A percentile compares a stretch with the other conserved stretches of the same genome.
phyloP scores from a whole-genome alignment of 2,113 vertebrate species.

The Leuciscus idus region DNA sequence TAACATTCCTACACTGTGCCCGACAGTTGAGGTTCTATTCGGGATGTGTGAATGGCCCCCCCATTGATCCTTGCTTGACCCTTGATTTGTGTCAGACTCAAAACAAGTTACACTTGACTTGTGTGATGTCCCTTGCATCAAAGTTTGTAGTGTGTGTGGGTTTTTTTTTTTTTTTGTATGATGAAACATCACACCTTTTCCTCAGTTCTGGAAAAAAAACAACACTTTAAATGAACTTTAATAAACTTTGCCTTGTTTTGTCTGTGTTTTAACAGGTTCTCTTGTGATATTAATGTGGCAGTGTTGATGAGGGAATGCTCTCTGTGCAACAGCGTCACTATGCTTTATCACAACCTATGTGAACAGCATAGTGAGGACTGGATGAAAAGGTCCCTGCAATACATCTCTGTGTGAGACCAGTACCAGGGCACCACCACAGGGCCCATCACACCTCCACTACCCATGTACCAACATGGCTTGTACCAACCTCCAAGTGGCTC shows the following conservation, averaged over 20 bases:
- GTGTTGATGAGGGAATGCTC: conserved; percentile 26
- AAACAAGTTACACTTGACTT: background rate
- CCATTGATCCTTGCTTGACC: background rate
- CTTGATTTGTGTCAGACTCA: background rate
- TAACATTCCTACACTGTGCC: too few relatives aligned
- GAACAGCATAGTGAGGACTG: background rate
- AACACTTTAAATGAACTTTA: background rate
- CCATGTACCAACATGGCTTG: background rate
- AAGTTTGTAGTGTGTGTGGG: too few relatives aligned
- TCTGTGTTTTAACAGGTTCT: conserved; percentile 22
- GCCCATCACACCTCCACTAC: background rate
- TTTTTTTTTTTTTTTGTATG: too few relatives aligned
- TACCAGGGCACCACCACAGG: background rate
- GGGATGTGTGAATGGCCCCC: background rate
- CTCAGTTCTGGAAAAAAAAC: too few relatives aligned
- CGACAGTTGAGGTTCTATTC: background rate
- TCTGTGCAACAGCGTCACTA: conserved; percentile 5
- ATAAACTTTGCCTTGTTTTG: background rate
- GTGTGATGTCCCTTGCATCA: too few relatives aligned
- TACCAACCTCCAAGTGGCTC: conserved; percentile 17
- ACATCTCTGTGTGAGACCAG: conserved; percentile 11
- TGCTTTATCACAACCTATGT: background rate
- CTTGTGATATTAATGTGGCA: conserved; percentile 23
- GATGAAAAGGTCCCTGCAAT: conserved; percentile 10
- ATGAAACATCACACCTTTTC: too few relatives aligned